Evolutionary conservation across 2,888 invertebrate genomes (phyloP).

Genomic region (Caenorhabditis sp.): DNA sequence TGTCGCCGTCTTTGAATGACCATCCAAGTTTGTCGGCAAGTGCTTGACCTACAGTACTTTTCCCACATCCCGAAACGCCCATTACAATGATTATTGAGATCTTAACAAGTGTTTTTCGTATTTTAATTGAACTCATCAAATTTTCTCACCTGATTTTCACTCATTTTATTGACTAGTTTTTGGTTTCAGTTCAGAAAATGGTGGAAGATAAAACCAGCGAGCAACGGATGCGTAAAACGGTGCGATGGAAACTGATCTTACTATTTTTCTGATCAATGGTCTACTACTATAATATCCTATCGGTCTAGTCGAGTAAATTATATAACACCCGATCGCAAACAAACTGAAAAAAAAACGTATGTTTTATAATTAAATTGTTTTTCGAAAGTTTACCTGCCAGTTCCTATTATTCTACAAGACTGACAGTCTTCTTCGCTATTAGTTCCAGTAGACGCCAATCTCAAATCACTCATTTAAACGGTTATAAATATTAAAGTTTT

Average conservation of each 20-base stretch:
- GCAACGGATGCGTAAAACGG: slow-evolving; percentile 33
- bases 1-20: slow-evolving; percentile 31
- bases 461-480: neutral
- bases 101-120: neutral
- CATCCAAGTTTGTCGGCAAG: slow-evolving; percentile 11
- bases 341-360: slow-evolving; percentile 21
- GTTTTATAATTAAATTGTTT: neutral
- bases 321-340: slow-evolving; percentile 35
- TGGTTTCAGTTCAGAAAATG: slow-evolving; percentile 29
- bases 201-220: slow-evolving; percentile 33
- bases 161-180: slow-evolving; percentile 14
- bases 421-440: slow-evolving; percentile 31
- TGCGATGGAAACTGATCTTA: slow-evolving; percentile 38
- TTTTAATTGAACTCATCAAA: neutral
- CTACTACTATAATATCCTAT: slow-evolving; percentile 37
- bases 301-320: slow-evolving; percentile 30
- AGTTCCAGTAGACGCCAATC: neutral
- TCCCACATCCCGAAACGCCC: slow-evolving; percentile 46
- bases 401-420: slow-evolving; percentile 37
- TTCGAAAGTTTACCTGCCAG: slow-evolving; percentile 17
- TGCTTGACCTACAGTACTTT: slow-evolving; percentile 28
- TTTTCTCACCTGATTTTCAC: slow-evolving; percentile 13
- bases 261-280: slow-evolving; percentile 26
- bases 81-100: slow-evolving; percentile 25
- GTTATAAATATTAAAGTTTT: too few species aligned